Evolutionary conservation across 2,888 invertebrate genomes (phyloP), one percentile per base, ranked within the genome.

Genomic region (Hypselothyrea guttata): DNA sequence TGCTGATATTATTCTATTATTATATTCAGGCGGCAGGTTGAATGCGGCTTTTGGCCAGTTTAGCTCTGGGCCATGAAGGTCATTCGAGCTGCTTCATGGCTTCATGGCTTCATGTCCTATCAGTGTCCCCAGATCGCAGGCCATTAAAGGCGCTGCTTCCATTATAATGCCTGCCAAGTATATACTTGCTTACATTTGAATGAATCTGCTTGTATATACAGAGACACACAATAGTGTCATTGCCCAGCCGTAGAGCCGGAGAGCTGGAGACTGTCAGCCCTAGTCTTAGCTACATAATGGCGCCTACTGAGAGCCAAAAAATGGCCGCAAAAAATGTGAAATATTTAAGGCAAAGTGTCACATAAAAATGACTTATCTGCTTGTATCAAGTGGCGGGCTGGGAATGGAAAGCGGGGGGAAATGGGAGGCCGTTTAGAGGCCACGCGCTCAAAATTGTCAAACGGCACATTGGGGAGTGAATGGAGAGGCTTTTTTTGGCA

Each of bases 291-390:
- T 84, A 46, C 63, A 27, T 76, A 84, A 76, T 62, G 73, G 73
- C 58, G 56, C 38, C 56, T 5, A 18, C 9, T 35, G 28, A 30
- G 41, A 42, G 7, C 34, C 28, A 31, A 59, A 63, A 75, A 85
- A 76, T 75, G 71, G 72, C 81, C 81, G 65, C 75, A 84, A 65
- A 74, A 77, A 88, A 86, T 77, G 87, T 74, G 83, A 88, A 86
- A 87, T 88, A 82, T 83, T 86, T 86, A 78, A 85, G 79, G 79
- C 84, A 84, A 84, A 87, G 87, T 88, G 87, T 87, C 87, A 87
- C 88, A 87, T 87, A 87, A 87, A 88, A 87, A 87, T 88, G 87
- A 87, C 88, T 87, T 87, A 88, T 87, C 88, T 88, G 71, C 77
- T 69, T 78, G 78, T 81, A 84, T 84, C 78, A 85, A 85, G 83